Evolutionary conservation across 2,113 vertebrate genomes (phyloP).

Genomic region (Piaya cayana): DNA sequence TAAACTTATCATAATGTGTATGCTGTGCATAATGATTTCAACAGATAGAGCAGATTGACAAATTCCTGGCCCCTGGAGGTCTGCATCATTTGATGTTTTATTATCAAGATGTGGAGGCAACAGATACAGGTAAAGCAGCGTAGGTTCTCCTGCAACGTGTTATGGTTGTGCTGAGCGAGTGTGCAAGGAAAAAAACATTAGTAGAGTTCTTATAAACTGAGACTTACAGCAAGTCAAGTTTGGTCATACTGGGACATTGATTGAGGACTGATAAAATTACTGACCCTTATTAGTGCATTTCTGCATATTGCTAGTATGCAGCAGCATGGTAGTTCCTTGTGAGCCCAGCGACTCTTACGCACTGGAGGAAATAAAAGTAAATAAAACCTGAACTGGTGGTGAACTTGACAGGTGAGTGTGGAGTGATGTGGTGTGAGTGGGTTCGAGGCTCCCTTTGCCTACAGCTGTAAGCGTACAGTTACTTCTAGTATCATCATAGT

Average conservation of each 20-base stretch:
- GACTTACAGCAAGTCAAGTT: background rate
- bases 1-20: background rate
- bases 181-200: background rate
- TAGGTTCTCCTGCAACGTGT: background rate
- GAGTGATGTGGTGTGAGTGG: background rate
- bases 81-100: conserved; percentile 89
- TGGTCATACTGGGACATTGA: background rate
- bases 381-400: too few relatives aligned
- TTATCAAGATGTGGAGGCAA: conserved; percentile 84
- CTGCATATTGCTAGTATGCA: background rate
- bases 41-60: conserved; percentile 90
- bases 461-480: background rate
- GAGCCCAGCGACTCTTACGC: background rate
- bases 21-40: background rate
- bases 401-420: background rate
- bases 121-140: conserved; percentile 80
- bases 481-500: background rate
- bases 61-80: conserved; percentile 85
- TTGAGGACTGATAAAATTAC: background rate
- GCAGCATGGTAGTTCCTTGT: background rate
- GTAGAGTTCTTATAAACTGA: background rate
- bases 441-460: background rate
- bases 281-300: background rate
- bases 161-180: background rate
- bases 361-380: background rate